Evolutionary conservation across 2,888 invertebrate genomes (phyloP).

Genomic region (Lagria hirta): DNA sequence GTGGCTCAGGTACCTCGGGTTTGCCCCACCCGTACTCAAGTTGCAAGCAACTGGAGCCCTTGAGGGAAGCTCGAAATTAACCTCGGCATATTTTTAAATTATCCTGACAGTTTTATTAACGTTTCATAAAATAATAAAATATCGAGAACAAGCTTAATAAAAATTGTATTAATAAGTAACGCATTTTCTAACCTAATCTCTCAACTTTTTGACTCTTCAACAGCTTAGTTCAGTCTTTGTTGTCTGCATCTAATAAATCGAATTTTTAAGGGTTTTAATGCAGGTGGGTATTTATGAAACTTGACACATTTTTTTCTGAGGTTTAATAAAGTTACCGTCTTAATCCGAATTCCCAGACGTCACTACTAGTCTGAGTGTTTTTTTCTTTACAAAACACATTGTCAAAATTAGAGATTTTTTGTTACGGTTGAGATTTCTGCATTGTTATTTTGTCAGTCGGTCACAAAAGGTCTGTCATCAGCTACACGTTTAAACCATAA

Average conservation of each 20-base stretch:
- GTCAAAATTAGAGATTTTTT: too few relatives aligned
- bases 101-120: constrained; percentile 30
- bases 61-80: constrained; percentile 27
- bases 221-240: constrained; percentile 17
- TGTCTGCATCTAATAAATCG: constrained; percentile 19
- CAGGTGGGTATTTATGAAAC: constrained; percentile 20
- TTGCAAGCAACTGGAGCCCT: too few relatives aligned
- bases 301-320: constrained; percentile 21
- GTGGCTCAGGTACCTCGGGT: too few relatives aligned
- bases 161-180: constrained; percentile 24
- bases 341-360: constrained; percentile 18
- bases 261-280: constrained; percentile 15
- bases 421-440: too few relatives aligned
- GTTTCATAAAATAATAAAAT: constrained; percentile 27
- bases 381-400: too few relatives aligned
- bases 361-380: too few relatives aligned
- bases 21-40: too few relatives aligned
- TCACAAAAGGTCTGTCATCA: too few relatives aligned
- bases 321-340: constrained; percentile 15
- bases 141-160: constrained; percentile 20
- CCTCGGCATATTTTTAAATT: constrained; percentile 31
- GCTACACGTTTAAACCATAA: too few relatives aligned
- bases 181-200: constrained; percentile 4
- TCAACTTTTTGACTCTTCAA: constrained; percentile 2
- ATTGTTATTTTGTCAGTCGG: too few relatives aligned